Conservation (phyloP, 2,888 invertebrate species). For the Drosophila monieri region DNA sequence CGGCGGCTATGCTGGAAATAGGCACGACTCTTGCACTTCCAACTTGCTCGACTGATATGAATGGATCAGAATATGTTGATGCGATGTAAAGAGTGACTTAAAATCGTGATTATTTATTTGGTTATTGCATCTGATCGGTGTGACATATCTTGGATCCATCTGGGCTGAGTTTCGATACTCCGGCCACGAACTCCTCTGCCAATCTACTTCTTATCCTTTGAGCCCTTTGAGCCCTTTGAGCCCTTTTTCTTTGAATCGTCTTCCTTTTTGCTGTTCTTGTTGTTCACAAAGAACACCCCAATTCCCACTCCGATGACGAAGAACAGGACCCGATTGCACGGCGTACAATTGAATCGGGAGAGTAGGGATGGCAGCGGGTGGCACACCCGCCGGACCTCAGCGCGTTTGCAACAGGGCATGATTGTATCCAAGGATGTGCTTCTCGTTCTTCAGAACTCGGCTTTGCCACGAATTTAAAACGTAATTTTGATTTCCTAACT, state of each 20-base stretch:
- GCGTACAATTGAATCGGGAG: constrained; percentile 55
- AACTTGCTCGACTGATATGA: background rate
- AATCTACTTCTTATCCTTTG: constrained; percentile 3
- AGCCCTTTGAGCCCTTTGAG: constrained; percentile 10
- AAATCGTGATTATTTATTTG: background rate
- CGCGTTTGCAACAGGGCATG: constrained; percentile 39
- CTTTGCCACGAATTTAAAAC: constrained; percentile 15
- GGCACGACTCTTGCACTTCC: background rate
- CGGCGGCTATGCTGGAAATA: background rate
- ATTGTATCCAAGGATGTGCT: background rate
- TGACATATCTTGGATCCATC: background rate
- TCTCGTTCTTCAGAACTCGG: background rate
- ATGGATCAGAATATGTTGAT: background rate
- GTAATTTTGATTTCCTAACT: constrained; percentile 2
- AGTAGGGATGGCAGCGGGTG: constrained; percentile 48
- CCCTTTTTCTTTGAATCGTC: constrained; percentile 14
- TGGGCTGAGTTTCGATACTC: background rate
- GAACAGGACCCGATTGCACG: constrained; percentile 58
- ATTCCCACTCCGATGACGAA: constrained; percentile 55
- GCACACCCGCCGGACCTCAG: constrained; percentile 43
- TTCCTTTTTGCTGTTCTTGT: constrained; percentile 13
- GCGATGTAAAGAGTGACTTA: background rate
- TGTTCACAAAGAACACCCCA: constrained; percentile 29
- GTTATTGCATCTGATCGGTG: background rate
- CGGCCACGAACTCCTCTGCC: background rate